Percentiles rank a stretch among this genome's conserved stretches.
These are phyloP conservation scores for Drosophila eohydei DNA, from an alignment of 2,888 invertebrate species.

Conservation along the genomic window DNA sequence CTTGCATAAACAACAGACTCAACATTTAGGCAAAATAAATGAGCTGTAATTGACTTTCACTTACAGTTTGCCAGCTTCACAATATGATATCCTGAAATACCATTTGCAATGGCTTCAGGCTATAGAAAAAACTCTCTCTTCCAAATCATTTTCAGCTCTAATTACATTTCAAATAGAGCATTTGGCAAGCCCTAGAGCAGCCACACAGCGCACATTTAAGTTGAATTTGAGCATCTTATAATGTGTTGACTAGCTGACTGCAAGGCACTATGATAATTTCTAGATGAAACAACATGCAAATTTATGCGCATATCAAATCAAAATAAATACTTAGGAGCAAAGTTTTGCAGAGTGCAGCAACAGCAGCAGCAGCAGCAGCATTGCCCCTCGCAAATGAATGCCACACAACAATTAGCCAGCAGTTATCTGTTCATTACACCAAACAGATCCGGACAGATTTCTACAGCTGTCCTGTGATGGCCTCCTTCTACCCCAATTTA, in stretches of 20 bases:
- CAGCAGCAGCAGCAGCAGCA: not conserved
- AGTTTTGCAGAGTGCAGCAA: slow-evolving; percentile 14
- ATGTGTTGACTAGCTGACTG: slow-evolving; percentile 19
- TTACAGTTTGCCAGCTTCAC: not conserved
- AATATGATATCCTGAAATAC: not conserved
- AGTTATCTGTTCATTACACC: slow-evolving; percentile 80
- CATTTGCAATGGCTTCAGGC: not conserved
- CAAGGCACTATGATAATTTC: slow-evolving; percentile 6
- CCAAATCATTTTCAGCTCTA: not conserved
- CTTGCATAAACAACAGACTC: no score
- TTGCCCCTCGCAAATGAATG: slow-evolving; percentile 30
- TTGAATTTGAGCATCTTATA: slow-evolving; percentile 6
- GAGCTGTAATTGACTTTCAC: not conserved
- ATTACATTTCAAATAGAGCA: not conserved
- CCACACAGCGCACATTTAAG: not conserved
- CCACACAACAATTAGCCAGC: slow-evolving; percentile 73
- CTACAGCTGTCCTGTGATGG: not conserved
- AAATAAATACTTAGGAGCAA: slow-evolving; percentile 31
- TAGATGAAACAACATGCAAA: slow-evolving; percentile 26
- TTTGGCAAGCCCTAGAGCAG: not conserved
- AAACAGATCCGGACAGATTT: slow-evolving; percentile 52
- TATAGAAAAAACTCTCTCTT: not conserved
- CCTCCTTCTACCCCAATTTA: slow-evolving; percentile 1
- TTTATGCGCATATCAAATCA: slow-evolving; percentile 35
- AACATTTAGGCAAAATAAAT: no score